A percentile compares a stretch with the other conserved stretches of the same genome.
Conservation (phyloP, 1,140 invertebrate species). For the Dufourea novaeangliae region DNA sequence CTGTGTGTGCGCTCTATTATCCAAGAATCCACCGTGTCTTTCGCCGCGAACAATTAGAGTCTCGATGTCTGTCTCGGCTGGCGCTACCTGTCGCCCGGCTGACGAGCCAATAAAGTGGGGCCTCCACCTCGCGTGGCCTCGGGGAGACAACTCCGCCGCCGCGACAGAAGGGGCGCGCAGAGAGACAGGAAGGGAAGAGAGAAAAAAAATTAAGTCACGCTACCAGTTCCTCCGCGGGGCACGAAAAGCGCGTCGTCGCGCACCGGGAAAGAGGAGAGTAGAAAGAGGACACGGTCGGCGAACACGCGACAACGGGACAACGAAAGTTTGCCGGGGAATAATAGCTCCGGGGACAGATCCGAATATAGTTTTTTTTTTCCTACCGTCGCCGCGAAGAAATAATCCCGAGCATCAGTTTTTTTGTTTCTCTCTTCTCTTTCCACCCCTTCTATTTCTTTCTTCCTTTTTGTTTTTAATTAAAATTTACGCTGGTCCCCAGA, state of each 20-base stretch:
- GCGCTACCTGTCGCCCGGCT: slow-evolving; percentile 20
- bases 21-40: slow-evolving; percentile 20
- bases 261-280: background rate
- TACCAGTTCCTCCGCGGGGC: slow-evolving; percentile 26
- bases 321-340: slow-evolving; percentile 24
- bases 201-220: slow-evolving; percentile 45
- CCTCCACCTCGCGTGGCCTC: background rate
- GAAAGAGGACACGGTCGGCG: background rate
- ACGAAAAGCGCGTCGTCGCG: slow-evolving; percentile 18
- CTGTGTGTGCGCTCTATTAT: background rate
- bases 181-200: slow-evolving; percentile 30
- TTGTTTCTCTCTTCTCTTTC: background rate
- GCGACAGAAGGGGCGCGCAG: background rate
- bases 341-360: slow-evolving; percentile 22
- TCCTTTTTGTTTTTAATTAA: slow-evolving; percentile 34
- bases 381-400: background rate
- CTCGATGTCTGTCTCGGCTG: background rate
- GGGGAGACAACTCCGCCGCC: background rate
- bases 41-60: background rate
- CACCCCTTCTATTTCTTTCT: background rate
- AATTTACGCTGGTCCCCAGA: slow-evolving; percentile 7
- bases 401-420: background rate
- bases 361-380: slow-evolving; percentile 30
- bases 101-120: slow-evolving; percentile 42
- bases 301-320: slow-evolving; percentile 36